Percentiles rank a stretch among this genome's conserved stretches.
Conservation (phyloP, 2,797 vertebrate genomes). For the Melanotaenia trifasciata region DNA sequence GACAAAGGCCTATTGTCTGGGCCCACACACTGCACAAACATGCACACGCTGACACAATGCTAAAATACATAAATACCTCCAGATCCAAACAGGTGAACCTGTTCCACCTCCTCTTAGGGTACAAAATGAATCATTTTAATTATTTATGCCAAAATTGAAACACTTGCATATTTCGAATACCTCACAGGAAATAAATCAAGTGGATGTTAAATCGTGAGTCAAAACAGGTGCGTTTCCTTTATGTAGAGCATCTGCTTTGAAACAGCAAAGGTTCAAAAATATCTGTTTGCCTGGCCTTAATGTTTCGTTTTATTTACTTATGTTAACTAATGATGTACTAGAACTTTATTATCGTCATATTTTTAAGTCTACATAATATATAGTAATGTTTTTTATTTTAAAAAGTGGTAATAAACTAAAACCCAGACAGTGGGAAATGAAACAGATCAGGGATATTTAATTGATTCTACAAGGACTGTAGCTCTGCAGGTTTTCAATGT, state of each 20-base stretch:
- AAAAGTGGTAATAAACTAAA: too few species aligned
- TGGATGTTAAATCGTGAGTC: not conserved
- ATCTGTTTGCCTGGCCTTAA: not conserved
- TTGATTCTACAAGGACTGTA: too few species aligned
- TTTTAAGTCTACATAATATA: too few species aligned
- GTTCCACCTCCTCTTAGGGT: not conserved
- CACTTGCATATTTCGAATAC: not conserved
- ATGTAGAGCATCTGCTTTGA: not conserved
- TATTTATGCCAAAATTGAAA: not conserved
- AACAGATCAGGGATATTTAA: too few species aligned
- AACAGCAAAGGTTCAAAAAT: not conserved
- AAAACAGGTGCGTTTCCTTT: constrained; percentile 2
- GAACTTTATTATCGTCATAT: not conserved
- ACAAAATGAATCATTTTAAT: not conserved
- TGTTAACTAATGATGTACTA: not conserved
- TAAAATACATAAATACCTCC: constrained; percentile 53
- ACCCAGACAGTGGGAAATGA: too few species aligned
- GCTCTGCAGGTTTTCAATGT: too few species aligned
- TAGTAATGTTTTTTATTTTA: too few species aligned
- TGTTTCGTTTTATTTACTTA: not conserved
- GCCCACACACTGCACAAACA: constrained; percentile 67
- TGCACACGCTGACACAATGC: constrained; percentile 58
- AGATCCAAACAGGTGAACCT: constrained; percentile 25
- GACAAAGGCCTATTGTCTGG: constrained; percentile 78
- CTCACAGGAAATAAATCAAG: not conserved